Conservation (phyloP, 2,888 invertebrate genomes). For the Cerceris ruficornis region DNA sequence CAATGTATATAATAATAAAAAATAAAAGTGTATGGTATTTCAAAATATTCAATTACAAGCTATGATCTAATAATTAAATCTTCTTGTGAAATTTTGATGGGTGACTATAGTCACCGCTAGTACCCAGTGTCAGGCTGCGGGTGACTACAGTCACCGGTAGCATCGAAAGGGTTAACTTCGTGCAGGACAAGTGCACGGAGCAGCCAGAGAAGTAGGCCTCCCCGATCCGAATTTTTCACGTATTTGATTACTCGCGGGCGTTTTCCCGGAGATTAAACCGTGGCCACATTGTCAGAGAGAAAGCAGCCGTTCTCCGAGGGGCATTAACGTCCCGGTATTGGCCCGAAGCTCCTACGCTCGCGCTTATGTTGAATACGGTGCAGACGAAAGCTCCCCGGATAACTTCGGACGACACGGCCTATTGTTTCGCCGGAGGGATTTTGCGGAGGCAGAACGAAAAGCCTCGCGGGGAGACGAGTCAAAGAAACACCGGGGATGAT, state of each 20-base stretch:
- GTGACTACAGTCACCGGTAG: too few species aligned
- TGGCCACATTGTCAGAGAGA: not conserved
- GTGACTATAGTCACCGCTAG: too few species aligned
- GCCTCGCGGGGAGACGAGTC: conserved; percentile 32
- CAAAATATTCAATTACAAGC: too few species aligned
- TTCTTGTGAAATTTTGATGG: too few species aligned
- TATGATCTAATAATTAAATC: too few species aligned
- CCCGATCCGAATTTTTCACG: not conserved
- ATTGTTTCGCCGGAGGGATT: conserved; percentile 45
- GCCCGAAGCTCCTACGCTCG: not conserved
- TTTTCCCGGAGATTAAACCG: not conserved
- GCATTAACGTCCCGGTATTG: conserved; percentile 32
- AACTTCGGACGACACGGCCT: conserved; percentile 45
- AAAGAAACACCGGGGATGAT: conserved; percentile 55
- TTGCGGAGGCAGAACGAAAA: conserved; percentile 21
- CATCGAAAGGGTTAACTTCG: too few species aligned
- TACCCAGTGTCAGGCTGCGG: too few species aligned
- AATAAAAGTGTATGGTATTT: too few species aligned
- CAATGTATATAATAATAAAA: too few species aligned
- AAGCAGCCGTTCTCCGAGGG: conserved; percentile 15
- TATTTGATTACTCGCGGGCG: not conserved
- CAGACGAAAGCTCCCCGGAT: conserved; percentile 39
- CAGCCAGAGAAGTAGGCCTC: too few species aligned
- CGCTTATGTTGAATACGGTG: conserved; percentile 29
- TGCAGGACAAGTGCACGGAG: too few species aligned